phyloP scores from a whole-genome alignment of 2,113 vertebrate species.

The Promerops cafer region DNA sequence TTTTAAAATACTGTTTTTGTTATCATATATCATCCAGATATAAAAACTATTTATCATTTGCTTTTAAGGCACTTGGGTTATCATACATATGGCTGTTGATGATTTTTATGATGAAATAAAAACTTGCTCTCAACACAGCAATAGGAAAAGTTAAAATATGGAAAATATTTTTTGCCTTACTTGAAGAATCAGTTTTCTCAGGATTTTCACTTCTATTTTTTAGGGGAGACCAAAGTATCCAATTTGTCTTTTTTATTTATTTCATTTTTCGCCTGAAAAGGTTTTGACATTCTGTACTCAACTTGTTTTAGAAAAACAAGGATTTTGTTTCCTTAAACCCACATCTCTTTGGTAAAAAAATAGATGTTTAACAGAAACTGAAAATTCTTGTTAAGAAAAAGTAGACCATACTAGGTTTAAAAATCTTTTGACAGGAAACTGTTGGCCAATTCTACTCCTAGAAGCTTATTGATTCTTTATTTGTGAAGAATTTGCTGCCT shows the following conservation, averaged over 20 bases:
- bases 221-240: neutral
- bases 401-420: neutral
- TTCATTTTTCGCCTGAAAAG: neutral
- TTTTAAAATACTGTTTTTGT: slow-evolving; percentile 2
- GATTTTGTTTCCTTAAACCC: neutral
- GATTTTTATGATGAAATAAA: neutral
- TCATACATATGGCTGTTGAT: neutral
- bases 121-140: neutral
- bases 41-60: neutral
- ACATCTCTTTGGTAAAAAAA: neutral
- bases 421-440: neutral
- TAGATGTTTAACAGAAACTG: neutral
- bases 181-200: neutral
- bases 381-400: neutral
- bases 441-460: neutral
- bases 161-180: neutral
- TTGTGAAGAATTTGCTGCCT: neutral
- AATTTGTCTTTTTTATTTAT: neutral
- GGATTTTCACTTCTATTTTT: neutral
- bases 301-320: neutral
- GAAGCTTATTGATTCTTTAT: neutral
- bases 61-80: neutral
- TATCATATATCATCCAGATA: neutral
- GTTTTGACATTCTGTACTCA: neutral
- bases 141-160: neutral